Percentiles rank a stretch among this genome's conserved stretches.
Evolutionary conservation across 2,797 vertebrate genomes (phyloP).

Genomic region (Setipinna tenuifilis): DNA sequence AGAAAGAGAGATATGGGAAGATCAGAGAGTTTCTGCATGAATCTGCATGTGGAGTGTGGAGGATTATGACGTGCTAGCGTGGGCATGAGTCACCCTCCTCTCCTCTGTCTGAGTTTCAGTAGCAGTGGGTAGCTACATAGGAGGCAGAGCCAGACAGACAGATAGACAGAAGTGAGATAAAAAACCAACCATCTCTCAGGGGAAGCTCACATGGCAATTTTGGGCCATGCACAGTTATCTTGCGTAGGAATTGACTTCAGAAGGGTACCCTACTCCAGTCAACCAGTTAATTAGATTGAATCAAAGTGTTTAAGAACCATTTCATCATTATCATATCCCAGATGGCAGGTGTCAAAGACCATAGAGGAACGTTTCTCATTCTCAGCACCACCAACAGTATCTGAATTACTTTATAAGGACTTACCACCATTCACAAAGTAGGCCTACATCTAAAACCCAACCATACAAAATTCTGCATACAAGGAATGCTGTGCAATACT

Average conservation of each 20-base stretch:
- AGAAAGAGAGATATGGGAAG: too few species aligned
- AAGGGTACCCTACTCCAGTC: not conserved
- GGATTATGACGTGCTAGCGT: conserved; percentile 23
- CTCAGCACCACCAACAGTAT: not conserved
- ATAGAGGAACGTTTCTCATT: not conserved
- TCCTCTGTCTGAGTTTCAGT: conserved; percentile 32
- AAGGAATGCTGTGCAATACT: too few species aligned
- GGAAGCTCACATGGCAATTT: not conserved
- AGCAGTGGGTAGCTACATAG: conserved; percentile 44
- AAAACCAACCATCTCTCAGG: not conserved
- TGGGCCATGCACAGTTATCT: not conserved
- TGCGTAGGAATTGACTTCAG: not conserved
- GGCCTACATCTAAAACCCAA: not conserved
- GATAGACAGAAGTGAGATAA: not conserved
- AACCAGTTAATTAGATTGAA: not conserved
- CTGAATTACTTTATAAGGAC: not conserved
- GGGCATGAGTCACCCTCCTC: conserved; percentile 9
- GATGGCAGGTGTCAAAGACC: not conserved
- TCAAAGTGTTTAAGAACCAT: not conserved
- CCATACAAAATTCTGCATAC: not conserved
- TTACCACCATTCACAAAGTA: not conserved
- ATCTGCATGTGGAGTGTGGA: conserved; percentile 31
- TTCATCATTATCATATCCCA: not conserved
- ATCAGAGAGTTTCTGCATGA: conserved; percentile 21
- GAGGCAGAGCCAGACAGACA: not conserved